These are phyloP conservation scores for Craseonycteris thonglongyai DNA, from an alignment of 2,113 vertebrate genomes.

Conservation along the genomic window DNA sequence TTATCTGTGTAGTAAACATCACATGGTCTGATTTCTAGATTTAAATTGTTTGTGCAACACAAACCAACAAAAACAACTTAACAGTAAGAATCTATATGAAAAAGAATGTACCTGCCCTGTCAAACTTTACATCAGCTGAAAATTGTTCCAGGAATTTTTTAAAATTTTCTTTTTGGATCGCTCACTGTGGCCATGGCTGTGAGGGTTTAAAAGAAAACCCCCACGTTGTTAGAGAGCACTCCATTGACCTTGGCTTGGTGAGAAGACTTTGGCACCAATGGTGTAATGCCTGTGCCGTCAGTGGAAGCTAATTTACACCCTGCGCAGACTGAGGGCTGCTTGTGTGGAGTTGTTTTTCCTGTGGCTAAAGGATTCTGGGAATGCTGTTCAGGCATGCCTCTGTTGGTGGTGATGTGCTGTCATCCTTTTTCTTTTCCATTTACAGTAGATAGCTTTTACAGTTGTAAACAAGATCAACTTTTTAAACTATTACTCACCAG, in stretches of 20 bases:
- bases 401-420: background rate
- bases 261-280: background rate
- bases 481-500: background rate
- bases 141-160: background rate
- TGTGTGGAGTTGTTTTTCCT: slow-evolving; percentile 40
- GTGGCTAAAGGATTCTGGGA: background rate
- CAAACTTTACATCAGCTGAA: background rate
- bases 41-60: background rate
- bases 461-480: background rate
- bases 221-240: rapidly evolving
- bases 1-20: background rate
- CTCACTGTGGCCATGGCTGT: background rate
- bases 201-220: background rate
- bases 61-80: background rate
- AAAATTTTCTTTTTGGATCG: background rate
- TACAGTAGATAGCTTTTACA: background rate
- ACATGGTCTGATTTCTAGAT: background rate
- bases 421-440: slow-evolving; percentile 27
- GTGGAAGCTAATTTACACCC: background rate
- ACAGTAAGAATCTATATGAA: too few relatives aligned
- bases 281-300: background rate
- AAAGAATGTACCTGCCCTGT: too few relatives aligned
- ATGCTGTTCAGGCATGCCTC: background rate
- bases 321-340: background rate
- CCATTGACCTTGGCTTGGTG: background rate